Percentiles rank a stretch among this genome's conserved stretches.
These are phyloP conservation scores for Petromus typicus DNA, from an alignment of 2,113 vertebrate species.

Conservation along the genomic window DNA sequence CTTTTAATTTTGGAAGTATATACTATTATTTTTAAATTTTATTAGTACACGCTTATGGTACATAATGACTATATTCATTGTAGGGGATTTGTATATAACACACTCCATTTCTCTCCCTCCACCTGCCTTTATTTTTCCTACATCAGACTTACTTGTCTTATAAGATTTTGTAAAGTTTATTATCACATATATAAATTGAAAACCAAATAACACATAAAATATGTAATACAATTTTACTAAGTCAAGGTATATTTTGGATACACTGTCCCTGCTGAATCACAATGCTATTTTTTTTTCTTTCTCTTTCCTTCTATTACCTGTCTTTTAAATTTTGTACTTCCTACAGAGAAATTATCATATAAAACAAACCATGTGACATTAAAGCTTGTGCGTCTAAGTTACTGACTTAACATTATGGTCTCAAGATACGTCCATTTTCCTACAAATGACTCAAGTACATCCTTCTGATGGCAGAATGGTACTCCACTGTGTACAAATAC, in stretches of 20 bases:
- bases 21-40: not conserved
- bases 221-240: not conserved
- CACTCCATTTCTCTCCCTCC: not conserved
- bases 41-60: not conserved
- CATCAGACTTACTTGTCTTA: not conserved
- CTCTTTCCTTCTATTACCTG: not conserved
- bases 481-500: not conserved
- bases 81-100: not conserved
- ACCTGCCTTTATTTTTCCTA: not conserved
- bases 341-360: not conserved
- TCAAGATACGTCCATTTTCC: not conserved
- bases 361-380: not conserved
- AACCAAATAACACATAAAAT: not conserved
- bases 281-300: not conserved
- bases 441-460: not conserved
- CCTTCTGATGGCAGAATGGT: not conserved
- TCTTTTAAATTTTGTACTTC: not conserved
- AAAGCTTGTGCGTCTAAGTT: not conserved
- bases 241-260: not conserved
- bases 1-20: not conserved
- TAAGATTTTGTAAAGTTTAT: not conserved
- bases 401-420: not conserved
- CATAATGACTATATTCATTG: not conserved
- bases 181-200: not conserved
- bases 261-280: not conserved